Evolutionary conservation across 2,888 invertebrate genomes (phyloP).

Genomic region (Pachycephus smyrnensis): DNA sequence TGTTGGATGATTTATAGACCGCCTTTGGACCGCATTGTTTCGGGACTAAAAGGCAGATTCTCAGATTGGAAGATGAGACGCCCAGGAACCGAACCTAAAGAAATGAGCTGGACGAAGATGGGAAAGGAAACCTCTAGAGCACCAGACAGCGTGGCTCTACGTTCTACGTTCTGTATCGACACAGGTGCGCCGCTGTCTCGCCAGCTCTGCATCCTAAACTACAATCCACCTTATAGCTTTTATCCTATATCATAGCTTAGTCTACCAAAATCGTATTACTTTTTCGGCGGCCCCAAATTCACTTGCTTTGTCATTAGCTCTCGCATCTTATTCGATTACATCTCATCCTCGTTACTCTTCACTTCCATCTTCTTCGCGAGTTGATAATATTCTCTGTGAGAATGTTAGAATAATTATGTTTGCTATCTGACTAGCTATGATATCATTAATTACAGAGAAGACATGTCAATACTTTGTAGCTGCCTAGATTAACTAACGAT

Average conservation of each 20-base stretch:
- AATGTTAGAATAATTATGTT: no score
- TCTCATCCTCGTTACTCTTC: not conserved
- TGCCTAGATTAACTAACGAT: not conserved
- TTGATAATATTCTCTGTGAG: not conserved
- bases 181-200: constrained; percentile 38
- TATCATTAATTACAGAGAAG: not conserved
- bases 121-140: constrained; percentile 30
- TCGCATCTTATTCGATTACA: not conserved
- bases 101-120: constrained; percentile 20
- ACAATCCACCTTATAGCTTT: not conserved
- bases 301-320: not conserved
- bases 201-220: not conserved
- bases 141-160: constrained; percentile 45
- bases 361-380: not conserved
- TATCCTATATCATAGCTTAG: constrained; percentile 21
- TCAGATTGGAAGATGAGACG: constrained; percentile 20
- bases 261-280: constrained; percentile 31
- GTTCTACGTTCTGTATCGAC: constrained; percentile 26
- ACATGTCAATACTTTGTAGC: not conserved
- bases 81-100: constrained; percentile 1
- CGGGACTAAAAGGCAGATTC: constrained; percentile 14
- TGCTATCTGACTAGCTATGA: not conserved
- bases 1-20: constrained; percentile 27
- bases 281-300: constrained; percentile 38
- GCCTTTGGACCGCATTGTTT: constrained; percentile 36